These are phyloP conservation scores for Ceratina calcarata DNA, from an alignment of 1,140 invertebrate genomes.

Conservation along the genomic window DNA sequence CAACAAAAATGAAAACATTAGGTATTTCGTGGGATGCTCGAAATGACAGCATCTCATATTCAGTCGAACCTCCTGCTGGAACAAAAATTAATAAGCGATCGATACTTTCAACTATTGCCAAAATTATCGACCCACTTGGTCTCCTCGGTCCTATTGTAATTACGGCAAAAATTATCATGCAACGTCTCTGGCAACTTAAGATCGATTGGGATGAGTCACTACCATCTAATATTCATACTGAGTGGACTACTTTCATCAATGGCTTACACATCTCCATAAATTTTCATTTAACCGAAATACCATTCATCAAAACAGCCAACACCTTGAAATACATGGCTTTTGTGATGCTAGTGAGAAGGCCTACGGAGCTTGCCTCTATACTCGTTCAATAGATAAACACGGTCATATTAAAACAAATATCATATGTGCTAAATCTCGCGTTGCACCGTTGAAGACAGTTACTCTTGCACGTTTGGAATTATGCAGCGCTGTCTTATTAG, in stretches of 20 bases:
- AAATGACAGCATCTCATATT: background rate
- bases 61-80: background rate
- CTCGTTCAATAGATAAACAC: no score
- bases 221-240: background rate
- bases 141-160: background rate
- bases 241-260: background rate
- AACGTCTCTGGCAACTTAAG: background rate
- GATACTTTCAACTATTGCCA: conserved; percentile 9
- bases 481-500: no score
- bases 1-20: conserved; percentile 3
- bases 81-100: conserved; percentile 4
- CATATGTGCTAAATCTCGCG: no score
- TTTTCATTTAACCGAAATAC: background rate
- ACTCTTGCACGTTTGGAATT: no score
- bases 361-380: no score
- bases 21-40: background rate
- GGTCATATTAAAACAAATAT: no score
- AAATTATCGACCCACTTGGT: conserved; percentile 21
- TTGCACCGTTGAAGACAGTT: no score
- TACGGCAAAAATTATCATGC: conserved; percentile 19
- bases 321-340: no score
- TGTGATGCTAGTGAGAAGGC: no score
- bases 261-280: background rate
- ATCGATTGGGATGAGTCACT: conserved; percentile 18
- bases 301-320: background rate